These are phyloP conservation scores for Acrocyrtus sp. DNA, from an alignment of 2,888 invertebrate genomes.

Conservation along the genomic window DNA sequence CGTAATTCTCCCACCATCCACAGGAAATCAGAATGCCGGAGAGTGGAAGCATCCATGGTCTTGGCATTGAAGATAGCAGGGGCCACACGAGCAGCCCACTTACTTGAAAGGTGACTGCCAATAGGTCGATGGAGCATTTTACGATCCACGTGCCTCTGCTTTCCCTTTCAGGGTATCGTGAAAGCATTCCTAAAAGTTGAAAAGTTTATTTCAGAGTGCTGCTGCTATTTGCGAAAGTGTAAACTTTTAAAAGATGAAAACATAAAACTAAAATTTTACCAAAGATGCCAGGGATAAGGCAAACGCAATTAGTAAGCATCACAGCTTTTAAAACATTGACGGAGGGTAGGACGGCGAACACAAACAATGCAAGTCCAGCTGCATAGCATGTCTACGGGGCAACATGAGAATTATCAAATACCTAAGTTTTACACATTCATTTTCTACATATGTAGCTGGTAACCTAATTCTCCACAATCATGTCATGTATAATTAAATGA, in stretches of 20 bases:
- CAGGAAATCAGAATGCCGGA: constrained; percentile 87
- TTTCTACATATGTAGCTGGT: neutral
- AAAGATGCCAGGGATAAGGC: constrained; percentile 86
- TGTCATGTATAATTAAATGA: neutral
- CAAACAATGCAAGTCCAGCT: constrained; percentile 85
- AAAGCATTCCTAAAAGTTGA: constrained; percentile 73
- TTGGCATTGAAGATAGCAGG: constrained; percentile 70
- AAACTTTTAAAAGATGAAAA: neutral
- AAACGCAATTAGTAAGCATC: constrained; percentile 95
- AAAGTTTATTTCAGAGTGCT: neutral
- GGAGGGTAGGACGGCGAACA: constrained; percentile 89
- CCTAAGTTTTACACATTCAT: neutral
- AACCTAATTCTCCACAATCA: neutral
- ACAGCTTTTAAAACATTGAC: constrained; percentile 94
- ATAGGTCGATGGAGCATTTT: constrained; percentile 72
- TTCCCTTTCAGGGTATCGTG: constrained; percentile 84
- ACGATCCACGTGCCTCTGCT: constrained; percentile 61
- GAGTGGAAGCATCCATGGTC: constrained; percentile 87
- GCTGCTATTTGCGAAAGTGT: no score
- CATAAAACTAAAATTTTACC: no score
- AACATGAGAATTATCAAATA: constrained; percentile 12
- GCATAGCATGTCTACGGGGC: constrained; percentile 80
- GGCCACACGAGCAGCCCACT: constrained; percentile 94
- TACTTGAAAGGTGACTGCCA: constrained; percentile 87
- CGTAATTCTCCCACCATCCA: constrained; percentile 99